A percentile compares a stretch with the other conserved stretches of the same genome.
These are phyloP conservation scores for Terebella lapidaria DNA, from an alignment of 2,888 invertebrate genomes.

Conservation along the genomic window DNA sequence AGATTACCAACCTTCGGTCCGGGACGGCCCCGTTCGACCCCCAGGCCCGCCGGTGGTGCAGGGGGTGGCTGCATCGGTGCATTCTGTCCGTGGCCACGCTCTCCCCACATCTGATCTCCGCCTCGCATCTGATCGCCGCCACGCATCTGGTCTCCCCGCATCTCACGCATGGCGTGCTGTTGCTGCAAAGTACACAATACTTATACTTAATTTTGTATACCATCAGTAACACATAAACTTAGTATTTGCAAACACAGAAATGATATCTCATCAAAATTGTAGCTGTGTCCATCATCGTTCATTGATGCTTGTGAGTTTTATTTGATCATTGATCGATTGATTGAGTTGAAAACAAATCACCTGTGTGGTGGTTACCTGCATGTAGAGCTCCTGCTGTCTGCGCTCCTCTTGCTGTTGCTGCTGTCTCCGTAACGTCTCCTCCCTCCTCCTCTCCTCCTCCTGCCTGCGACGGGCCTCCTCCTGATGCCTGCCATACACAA, in stretches of 20 bases:
- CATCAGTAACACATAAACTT: too few species aligned
- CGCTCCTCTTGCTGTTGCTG: slow-evolving; percentile 29
- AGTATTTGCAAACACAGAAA: too few species aligned
- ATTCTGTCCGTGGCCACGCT: slow-evolving; percentile 28
- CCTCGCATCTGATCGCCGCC: slow-evolving; percentile 14
- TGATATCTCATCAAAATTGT: too few species aligned
- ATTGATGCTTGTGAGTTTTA: too few species aligned
- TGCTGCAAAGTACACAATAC: slow-evolving; percentile 4
- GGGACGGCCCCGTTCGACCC: slow-evolving; percentile 13
- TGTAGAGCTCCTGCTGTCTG: slow-evolving; percentile 2
- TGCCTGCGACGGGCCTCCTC: slow-evolving; percentile 29
- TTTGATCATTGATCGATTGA: too few species aligned
- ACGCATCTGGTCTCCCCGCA: slow-evolving; percentile 16
- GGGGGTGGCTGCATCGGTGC: slow-evolving; percentile 43
- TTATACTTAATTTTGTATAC: too few species aligned
- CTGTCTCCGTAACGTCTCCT: slow-evolving; percentile 14
- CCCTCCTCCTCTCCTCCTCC: slow-evolving; percentile 24
- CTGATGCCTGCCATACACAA: slow-evolving; percentile 21
- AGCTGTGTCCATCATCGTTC: too few species aligned
- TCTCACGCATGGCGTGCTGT: slow-evolving; percentile 9
- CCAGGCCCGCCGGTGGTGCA: slow-evolving; percentile 37
- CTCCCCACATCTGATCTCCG: slow-evolving; percentile 16
- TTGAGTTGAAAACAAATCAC: too few species aligned
- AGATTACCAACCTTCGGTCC: background rate
- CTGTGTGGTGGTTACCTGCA: too few species aligned